Evolutionary conservation across 1,140 invertebrate genomes (phyloP).

Genomic region (Camponotus vicinus): DNA sequence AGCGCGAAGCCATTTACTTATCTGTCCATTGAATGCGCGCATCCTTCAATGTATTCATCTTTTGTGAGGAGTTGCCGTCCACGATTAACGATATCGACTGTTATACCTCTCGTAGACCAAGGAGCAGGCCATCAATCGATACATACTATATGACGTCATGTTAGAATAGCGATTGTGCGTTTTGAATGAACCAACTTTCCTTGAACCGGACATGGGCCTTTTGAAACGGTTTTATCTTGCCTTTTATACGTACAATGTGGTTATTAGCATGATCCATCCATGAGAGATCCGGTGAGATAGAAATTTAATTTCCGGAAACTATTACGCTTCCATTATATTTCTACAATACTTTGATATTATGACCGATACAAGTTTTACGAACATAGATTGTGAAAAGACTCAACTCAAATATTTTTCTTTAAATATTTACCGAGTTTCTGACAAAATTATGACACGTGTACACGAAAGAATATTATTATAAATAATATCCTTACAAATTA

Average conservation of each 20-base stretch:
- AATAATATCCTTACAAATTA: neutral
- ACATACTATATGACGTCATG: slow-evolving; percentile 34
- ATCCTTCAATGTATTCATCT: slow-evolving; percentile 58
- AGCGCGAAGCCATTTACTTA: slow-evolving; percentile 67
- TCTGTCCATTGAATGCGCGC: slow-evolving; percentile 61
- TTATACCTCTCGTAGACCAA: neutral
- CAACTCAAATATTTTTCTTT: neutral
- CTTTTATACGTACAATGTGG: slow-evolving; percentile 24
- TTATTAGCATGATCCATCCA: slow-evolving; percentile 29
- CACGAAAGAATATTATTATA: neutral
- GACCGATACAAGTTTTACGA: neutral
- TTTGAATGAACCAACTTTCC: slow-evolving; percentile 40
- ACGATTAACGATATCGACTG: slow-evolving; percentile 72
- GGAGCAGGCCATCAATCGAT: slow-evolving; percentile 17
- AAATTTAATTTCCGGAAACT: slow-evolving; percentile 38
- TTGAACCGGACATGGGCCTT: slow-evolving; percentile 23
- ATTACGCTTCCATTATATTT: neutral
- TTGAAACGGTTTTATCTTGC: slow-evolving; percentile 37
- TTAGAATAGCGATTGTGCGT: slow-evolving; percentile 55
- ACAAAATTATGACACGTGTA: neutral
- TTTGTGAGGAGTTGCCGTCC: slow-evolving; percentile 66
- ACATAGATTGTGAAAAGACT: neutral
- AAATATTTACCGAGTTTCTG: neutral
- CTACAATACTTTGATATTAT: too few species aligned
- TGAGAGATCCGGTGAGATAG: neutral